Conservation (phyloP, 2,113 vertebrate species). For the Phrynosoma blainvillii region DNA sequence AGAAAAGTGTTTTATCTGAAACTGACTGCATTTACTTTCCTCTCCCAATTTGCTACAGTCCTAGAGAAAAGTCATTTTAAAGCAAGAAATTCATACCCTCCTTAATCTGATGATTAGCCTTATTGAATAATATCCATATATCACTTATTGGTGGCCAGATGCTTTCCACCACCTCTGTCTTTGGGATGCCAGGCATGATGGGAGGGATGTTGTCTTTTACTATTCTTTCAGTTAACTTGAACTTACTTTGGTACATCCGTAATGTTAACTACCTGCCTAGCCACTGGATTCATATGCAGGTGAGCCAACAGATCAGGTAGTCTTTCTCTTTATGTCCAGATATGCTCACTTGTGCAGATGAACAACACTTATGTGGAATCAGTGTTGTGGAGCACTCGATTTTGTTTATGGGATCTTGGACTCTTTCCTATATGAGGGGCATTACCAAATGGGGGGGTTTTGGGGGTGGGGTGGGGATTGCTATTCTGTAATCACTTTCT, state of each 20-base stretch:
- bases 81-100: not conserved
- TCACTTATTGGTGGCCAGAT: constrained; percentile 11
- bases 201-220: not conserved
- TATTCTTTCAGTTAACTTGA: constrained; percentile 10
- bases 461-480: not conserved
- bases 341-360: constrained; percentile 8
- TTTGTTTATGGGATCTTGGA: not conserved
- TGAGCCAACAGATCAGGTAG: not conserved
- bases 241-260: not conserved
- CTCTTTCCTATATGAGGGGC: not conserved
- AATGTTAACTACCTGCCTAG: not conserved
- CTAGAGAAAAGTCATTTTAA: not conserved
- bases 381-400: accelerated
- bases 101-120: not conserved
- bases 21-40: constrained; percentile 3
- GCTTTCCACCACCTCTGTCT: not conserved
- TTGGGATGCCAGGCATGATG: not conserved
- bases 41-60: not conserved
- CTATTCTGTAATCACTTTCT: not conserved
- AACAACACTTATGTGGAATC: not conserved
- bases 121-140: not conserved
- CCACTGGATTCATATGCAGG: not conserved
- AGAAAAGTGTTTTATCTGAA: not conserved
- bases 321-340: not conserved
- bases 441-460: not conserved